These are phyloP conservation scores for Isurus oxyrinchus DNA, from an alignment of 2,113 vertebrate species.

Conservation along the genomic window DNA sequence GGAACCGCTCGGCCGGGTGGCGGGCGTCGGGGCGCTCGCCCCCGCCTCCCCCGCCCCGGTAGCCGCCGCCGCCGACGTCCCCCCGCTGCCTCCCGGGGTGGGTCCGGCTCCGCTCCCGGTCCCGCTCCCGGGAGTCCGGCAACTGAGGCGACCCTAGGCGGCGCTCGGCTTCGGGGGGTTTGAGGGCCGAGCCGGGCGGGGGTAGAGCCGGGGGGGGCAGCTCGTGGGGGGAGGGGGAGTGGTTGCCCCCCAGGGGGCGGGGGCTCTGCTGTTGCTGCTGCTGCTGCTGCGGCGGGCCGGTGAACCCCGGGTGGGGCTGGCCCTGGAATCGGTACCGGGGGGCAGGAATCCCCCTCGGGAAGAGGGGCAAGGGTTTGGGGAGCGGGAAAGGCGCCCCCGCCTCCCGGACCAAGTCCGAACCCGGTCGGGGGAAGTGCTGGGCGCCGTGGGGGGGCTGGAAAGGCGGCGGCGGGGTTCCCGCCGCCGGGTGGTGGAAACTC, in stretches of 20 bases:
- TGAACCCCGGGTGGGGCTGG: slow-evolving; percentile 46
- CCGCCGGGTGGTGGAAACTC: no score
- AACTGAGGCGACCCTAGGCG: slow-evolving; percentile 60
- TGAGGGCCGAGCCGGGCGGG: slow-evolving; percentile 70
- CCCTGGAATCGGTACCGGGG: slow-evolving; percentile 45
- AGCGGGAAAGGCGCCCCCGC: neutral
- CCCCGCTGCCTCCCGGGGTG: slow-evolving; percentile 61
- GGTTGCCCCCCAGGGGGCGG: slow-evolving; percentile 44
- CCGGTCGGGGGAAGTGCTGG: neutral
- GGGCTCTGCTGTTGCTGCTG: neutral
- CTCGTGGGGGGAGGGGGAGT: slow-evolving; percentile 52
- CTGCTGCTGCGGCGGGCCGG: slow-evolving; percentile 44
- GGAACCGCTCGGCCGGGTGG: slow-evolving; percentile 61
- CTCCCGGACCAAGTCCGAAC: neutral
- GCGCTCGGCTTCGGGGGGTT: slow-evolving; percentile 59
- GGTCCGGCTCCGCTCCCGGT: slow-evolving; percentile 53
- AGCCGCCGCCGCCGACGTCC: slow-evolving; percentile 67
- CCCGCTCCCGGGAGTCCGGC: slow-evolving; percentile 64
- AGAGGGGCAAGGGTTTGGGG: neutral
- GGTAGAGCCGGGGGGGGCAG: slow-evolving; percentile 49
- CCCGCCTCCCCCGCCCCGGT: slow-evolving; percentile 43
- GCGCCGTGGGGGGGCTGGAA: no score
- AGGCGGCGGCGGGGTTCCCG: no score
- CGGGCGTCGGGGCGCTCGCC: slow-evolving; percentile 52
- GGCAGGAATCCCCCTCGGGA: slow-evolving; percentile 52